Evolutionary conservation across 2,888 invertebrate genomes (phyloP), one percentile per base, ranked within the genome.

Genomic region (Liposcelis brunnea): DNA sequence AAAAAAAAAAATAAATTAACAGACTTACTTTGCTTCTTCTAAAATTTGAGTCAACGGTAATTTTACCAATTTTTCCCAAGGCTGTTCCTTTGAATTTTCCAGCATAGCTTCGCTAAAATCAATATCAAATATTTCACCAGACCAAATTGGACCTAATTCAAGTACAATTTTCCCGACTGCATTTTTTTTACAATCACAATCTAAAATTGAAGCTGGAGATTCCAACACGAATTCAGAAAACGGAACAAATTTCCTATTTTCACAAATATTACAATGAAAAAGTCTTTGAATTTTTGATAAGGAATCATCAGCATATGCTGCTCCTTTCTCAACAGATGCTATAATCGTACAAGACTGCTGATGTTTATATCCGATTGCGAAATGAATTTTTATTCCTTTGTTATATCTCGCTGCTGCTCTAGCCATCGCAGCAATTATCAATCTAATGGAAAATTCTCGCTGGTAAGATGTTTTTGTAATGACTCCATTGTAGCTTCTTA

Each of bases 361-460:
- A 42, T 51, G 54, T 42, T 57, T 58, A 34, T 52, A 42, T 2
- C 50, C 50, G 6, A 53, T 45, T 43, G 50, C 49, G 38, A 53
- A 54, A 18, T 56, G 35, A 11, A 56, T 54, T 31, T 52, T 49
- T 10, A 58, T 47, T 5, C 52, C 54, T 49, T 55, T 57, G 44
- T 55, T 56, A 45, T 54, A 54, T 37, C 52, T 51, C n/a, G 54
- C 54, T 18, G 57, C 56, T 31, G 55, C 49, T 46, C 56, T 57
- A 44, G 54, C 54, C 32, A 56, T 45, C 18, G 53, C 53, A 34
- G 54, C 54, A n/a, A 56, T 14, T 16, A 58, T 49, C 2, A 58
- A 50, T 37, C 58, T 48, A 12, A 55, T 51, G 4, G 54, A 56
- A 18, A 58, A 44, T 42, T 58, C 58, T 33, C 52, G 52, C 7